Base-by-base conservation (phyloP, 2,888 invertebrate genomes). In the Chironomus tentans region DNA sequence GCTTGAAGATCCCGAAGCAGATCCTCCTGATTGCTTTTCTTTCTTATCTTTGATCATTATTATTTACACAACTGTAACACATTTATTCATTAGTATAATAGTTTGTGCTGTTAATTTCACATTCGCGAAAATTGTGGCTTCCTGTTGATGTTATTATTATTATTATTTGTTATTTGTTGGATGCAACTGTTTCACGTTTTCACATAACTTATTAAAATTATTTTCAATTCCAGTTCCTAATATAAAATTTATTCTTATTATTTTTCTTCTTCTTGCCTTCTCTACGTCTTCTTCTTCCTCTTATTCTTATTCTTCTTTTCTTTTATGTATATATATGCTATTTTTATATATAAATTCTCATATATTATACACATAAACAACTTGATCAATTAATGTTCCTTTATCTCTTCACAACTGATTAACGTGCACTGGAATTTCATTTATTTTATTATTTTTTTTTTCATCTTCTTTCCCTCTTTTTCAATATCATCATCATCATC, bases 31-130 rank as follows among this genome's bases (percentile, higher is more conserved):
- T 74, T 74, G 74, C 74, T 74, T 74, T 68, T 74, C 74, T 74
- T 74, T 74, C 48, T 74, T 74, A 74, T 74, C 74, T 74, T 74
- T 74, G 74, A 74, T 74, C 74, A 74, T 74, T 74, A 68, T 74
- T 65, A 65, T 65, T 65, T 65, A 74, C 74, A 74, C 74, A 74
- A 28, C 61, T 74, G 74, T 28, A 46, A 62, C 62, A 62, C 74
- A 74, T 74, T 72, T 62, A 62, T 15, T 74, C 65, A 68, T 72
- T 48, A 56, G 47, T 56, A 56, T 15, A 56, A 18, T 56, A 56
- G 56, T 18, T 56, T 56, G 56, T 56, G 18, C 18, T 18, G 6
- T 56, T 56, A n/a, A 15, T 56, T 5, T 56, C 18, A 18, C 56
- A 56, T 56, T 56, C 56, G 56, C 56, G 56, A 56, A 56, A 38